Conservation (phyloP, 2,113 vertebrate genomes). For the Triplophysa tibetana region DNA sequence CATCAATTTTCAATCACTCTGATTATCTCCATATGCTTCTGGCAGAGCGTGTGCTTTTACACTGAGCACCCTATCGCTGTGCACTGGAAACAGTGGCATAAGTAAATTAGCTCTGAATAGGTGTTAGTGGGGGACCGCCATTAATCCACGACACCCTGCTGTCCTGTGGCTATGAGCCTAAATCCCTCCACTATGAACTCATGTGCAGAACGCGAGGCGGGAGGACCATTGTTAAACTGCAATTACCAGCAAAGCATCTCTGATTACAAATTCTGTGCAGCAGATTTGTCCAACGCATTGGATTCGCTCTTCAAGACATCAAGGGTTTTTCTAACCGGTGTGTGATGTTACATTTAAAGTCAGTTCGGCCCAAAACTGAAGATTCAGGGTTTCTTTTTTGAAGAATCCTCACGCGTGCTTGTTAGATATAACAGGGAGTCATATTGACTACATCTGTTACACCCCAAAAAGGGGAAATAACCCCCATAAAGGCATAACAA, state of each 20-base stretch:
- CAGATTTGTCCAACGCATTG: conserved; percentile 29
- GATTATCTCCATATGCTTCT: conserved; percentile 73
- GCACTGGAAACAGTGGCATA: conserved; percentile 61
- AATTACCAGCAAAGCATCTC: conserved; percentile 28
- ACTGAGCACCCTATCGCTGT: conserved; percentile 49
- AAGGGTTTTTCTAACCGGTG: conserved; percentile 8
- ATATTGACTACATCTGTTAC: no score
- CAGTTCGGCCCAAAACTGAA: background rate
- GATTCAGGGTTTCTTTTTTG: no score
- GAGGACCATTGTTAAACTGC: conserved; percentile 22
- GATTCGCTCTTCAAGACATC: conserved; percentile 6
- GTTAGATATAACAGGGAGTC: no score
- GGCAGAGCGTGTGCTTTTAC: conserved; percentile 51
- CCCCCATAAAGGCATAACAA: no score
- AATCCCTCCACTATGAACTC: conserved; percentile 38
- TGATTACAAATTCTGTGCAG: conserved; percentile 47
- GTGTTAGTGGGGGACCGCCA: conserved; percentile 61
- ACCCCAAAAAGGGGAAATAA: no score
- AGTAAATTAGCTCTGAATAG: conserved; percentile 71
- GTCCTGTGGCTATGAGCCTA: conserved; percentile 60
- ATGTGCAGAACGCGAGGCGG: conserved; percentile 25
- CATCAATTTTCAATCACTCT: conserved; percentile 68
- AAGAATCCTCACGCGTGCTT: no score
- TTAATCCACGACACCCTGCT: conserved; percentile 58
- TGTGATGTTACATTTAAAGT: background rate